phyloP scores from a whole-genome alignment of 2,113 vertebrate genomes.

The Coregonus clupeaformis region DNA sequence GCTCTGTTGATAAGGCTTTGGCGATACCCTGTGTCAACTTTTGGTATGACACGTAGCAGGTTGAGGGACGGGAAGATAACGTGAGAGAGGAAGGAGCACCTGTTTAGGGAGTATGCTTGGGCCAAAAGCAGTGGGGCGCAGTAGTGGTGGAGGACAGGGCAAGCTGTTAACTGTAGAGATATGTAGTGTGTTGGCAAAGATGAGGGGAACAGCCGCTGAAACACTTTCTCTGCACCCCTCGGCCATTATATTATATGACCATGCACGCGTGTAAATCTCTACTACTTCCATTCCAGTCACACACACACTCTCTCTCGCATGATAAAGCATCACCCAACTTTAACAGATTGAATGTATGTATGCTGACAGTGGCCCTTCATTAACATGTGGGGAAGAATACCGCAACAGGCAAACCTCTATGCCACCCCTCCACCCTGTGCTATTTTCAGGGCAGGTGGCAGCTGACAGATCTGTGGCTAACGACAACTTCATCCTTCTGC shows the following conservation, averaged over 20 bases:
- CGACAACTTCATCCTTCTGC: too few species aligned
- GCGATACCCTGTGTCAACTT: constrained; percentile 12
- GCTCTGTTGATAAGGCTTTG: neutral
- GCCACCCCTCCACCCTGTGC: too few species aligned
- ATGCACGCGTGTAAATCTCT: too few species aligned
- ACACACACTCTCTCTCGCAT: neutral
- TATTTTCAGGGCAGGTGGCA: too few species aligned
- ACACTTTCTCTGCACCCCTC: neutral
- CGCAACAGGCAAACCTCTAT: too few species aligned
- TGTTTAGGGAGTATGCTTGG: neutral
- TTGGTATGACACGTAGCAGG: neutral
- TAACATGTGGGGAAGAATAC: too few species aligned
- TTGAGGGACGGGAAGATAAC: neutral
- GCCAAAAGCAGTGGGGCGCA: neutral
- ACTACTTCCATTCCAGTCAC: too few species aligned
- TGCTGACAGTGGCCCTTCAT: neutral
- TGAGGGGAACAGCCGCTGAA: neutral
- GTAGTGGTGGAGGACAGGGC: neutral
- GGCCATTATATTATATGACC: neutral
- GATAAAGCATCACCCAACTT: neutral
- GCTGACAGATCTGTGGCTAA: too few species aligned
- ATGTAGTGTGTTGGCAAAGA: neutral
- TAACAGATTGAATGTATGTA: neutral
- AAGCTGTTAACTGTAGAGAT: neutral
- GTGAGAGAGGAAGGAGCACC: neutral